Percentiles rank a stretch among this genome's conserved stretches.
These are phyloP conservation scores for Siniperca undulata DNA, from an alignment of 2,797 vertebrate species.

Conservation along the genomic window DNA sequence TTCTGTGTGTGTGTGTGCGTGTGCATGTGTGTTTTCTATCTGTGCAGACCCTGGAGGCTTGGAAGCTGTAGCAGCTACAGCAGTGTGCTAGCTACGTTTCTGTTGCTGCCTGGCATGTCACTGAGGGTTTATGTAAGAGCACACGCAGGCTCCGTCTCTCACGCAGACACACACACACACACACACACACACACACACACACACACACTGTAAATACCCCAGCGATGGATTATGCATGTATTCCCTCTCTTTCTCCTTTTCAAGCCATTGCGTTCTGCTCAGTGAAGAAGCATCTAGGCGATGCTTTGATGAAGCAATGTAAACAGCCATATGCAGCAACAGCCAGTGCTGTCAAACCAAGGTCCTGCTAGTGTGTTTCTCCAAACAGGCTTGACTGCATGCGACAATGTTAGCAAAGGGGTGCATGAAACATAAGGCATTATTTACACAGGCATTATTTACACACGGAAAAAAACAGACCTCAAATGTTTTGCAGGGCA, in stretches of 20 bases:
- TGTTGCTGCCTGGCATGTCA: slow-evolving; percentile 66
- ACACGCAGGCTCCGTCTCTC: slow-evolving; percentile 43
- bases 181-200: slow-evolving; percentile 29
- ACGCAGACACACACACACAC: slow-evolving; percentile 28
- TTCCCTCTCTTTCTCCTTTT: slow-evolving; percentile 33
- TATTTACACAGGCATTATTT: slow-evolving; percentile 69
- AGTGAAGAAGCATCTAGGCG: slow-evolving; percentile 30
- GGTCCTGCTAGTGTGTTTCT: slow-evolving; percentile 34
- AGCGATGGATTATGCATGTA: slow-evolving; percentile 58
- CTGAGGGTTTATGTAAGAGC: slow-evolving; percentile 77
- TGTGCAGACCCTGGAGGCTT: slow-evolving; percentile 51
- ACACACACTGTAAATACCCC: slow-evolving; percentile 46
- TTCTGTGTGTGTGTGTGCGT: slow-evolving; percentile 9
- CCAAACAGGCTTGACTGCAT: slow-evolving; percentile 44
- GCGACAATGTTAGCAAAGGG: slow-evolving; percentile 55
- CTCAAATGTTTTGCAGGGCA: slow-evolving; percentile 14
- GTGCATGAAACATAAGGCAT: slow-evolving; percentile 64
- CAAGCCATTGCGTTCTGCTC: slow-evolving; percentile 33
- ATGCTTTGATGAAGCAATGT: slow-evolving; percentile 39
- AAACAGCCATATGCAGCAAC: slow-evolving; percentile 54
- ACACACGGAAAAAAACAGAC: slow-evolving; percentile 22
- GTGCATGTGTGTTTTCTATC: slow-evolving; percentile 21
- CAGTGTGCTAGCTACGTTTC: slow-evolving; percentile 62
- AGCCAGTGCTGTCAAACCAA: slow-evolving; percentile 29
- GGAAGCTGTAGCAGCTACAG: slow-evolving; percentile 65